Base-by-base conservation (phyloP, 2,888 invertebrate genomes). In the Cheiracanthium punctorium region DNA sequence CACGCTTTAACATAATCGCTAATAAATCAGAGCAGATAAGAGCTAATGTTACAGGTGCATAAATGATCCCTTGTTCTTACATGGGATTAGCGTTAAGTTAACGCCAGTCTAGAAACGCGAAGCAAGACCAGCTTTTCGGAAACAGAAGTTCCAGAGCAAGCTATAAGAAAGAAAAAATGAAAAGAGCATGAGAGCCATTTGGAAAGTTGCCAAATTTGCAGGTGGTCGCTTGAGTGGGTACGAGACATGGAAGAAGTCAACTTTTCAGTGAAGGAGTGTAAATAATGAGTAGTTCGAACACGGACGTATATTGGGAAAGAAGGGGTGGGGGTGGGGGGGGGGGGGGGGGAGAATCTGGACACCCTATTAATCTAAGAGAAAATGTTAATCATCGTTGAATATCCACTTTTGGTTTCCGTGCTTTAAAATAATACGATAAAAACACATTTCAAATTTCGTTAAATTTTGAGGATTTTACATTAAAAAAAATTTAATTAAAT, bases 121-220 rank as follows among this genome's bases (percentile, higher is more conserved):
- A 24, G 58, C 20, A 58, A 58, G 58, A 58, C 58, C 17, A 33
- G 20, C 20, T 29, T 69, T 69, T 67, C 32, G 37, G 20, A n/a
- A 33, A 69, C 20, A n/a, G 20, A 8, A 64, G 24, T 0, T 10
- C 24, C 1, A 24, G 33, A 37, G 20, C 20, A 1, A 37, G 7
- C 32, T 33, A 69, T 32, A 33, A 58, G n/a, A n/a, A 10, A 30
- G 30, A 20, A 32, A 32, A 32, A n/a, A 30, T 7, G n/a, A 30
- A 32, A 2, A 43, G 24, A 17, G 41, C 24, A 32, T 29, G 71
- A 65, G 58, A 17, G 29, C 29, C 10, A 41, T 29, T 71, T 71
- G 71, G 71, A 43, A n/a, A 29, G 43, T 28, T 71, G 71, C 71
- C 71, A 71, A 71, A 71, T 71, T 71, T 24, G 43, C 71, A 71